Base-by-base conservation (phyloP, 1,140 invertebrate species). In the Brachionus angularis region DNA sequence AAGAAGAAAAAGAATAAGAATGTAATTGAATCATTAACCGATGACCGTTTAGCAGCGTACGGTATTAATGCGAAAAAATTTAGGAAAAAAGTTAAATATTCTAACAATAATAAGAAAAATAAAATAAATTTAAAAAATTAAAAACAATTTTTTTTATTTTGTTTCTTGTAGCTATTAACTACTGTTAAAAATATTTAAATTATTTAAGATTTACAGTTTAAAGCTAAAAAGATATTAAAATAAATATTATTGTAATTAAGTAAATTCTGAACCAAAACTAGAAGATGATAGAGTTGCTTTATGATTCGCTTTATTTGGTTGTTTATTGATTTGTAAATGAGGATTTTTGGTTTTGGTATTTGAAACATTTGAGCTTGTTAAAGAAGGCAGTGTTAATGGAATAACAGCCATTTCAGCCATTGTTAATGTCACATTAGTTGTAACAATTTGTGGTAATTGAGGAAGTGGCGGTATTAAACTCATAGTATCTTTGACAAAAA, bases 11-110 rank as follows among this genome's bases (percentile, higher is more conserved):
- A 76, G 62, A 71, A 52, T 47, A 78, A 81, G 23, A 76, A 78
- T 16, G 27, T 72, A 49, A 74, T 69, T 10, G 53, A 70, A 33
- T 21, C 18, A 21, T 70, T 67, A 70, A 86, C 87, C 50, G 87
- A 91, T 79, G 87, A 89, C 72, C 85, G 93, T 73, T 80, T 96
- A 0, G 86, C 87, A 77, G 90, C 90, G 0, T 96, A 90, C 81
- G 92, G 91, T 72, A 86, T 95, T 44, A 93, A 94, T 85, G 90
- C 91, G 0, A 91, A 91, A 74, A 93, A 93, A 77, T 91, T 88
- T 71, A 89, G 87, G 78, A 87, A 87, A 75, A 86, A 85, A 76
- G 72, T 85, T 4, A 87, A 85, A 76, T 67, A 71, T 73, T 72
- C 50, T 7, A 72, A 61, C 12, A 47, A 46, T 16, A 55, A 67